Evolutionary conservation across 2,888 invertebrate species (phyloP).

Genomic region (Trissonchulus sp.): DNA sequence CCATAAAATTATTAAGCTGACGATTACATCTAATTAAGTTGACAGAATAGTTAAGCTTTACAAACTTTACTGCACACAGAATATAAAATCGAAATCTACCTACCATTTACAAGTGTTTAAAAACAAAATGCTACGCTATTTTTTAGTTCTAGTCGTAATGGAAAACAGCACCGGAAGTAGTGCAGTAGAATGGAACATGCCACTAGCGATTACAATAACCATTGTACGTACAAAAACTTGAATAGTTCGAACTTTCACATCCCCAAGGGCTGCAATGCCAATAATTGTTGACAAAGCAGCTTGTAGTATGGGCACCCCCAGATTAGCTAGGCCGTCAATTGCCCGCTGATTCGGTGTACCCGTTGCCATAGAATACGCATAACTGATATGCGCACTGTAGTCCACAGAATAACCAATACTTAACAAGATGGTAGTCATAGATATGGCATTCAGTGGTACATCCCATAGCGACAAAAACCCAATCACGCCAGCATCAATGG

Average conservation of each 20-base stretch:
- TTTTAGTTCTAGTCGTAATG: too few species aligned
- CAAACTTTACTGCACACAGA: too few species aligned
- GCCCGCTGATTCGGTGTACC: conserved; percentile 69
- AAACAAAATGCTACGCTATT: too few species aligned
- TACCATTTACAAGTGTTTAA: too few species aligned
- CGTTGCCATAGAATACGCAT: conserved; percentile 63
- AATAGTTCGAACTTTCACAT: conserved; percentile 89
- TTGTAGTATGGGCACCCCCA: conserved; percentile 82
- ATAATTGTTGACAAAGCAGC: conserved; percentile 83
- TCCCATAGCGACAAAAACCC: conserved; percentile 5
- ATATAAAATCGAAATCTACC: too few species aligned
- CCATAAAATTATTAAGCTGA: too few species aligned
- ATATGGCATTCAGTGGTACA: background rate
- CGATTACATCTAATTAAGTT: too few species aligned
- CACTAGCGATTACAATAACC: conserved; percentile 81
- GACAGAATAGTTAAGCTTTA: too few species aligned
- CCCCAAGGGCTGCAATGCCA: conserved; percentile 73
- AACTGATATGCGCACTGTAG: conserved; percentile 16
- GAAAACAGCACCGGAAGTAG: conserved; percentile 65
- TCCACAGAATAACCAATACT: background rate
- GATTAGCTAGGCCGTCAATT: conserved; percentile 73
- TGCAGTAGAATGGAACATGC: conserved; percentile 84
- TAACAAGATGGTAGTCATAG: background rate
- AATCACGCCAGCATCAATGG: background rate
- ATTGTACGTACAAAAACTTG: conserved; percentile 94